Conservation (phyloP, 2,888 invertebrate genomes). For the Mesorhabditis spiculigera region DNA sequence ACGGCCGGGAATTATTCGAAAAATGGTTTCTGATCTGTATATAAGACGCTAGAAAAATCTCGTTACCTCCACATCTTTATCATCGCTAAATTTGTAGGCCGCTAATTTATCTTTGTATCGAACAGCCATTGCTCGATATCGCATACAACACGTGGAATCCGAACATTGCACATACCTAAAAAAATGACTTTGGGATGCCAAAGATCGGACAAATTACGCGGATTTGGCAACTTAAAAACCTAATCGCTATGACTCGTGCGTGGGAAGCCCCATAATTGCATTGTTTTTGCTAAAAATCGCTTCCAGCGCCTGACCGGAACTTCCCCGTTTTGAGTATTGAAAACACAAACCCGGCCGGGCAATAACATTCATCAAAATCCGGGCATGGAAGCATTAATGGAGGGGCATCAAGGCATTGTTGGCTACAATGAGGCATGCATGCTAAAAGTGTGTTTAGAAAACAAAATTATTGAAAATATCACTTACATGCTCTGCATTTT, state of each 20-base stretch:
- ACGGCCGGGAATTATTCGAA: too few species aligned
- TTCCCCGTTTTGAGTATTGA: too few species aligned
- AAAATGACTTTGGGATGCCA: background rate
- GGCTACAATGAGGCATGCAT: conserved; percentile 26
- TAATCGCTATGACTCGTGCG: background rate
- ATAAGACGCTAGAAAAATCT: too few species aligned
- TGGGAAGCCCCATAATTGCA: background rate
- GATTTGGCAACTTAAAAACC: too few species aligned
- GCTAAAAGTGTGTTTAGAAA: conserved; percentile 16
- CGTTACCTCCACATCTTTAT: conserved; percentile 1
- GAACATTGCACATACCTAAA: conserved; percentile 26
- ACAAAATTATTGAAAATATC: background rate
- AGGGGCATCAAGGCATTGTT: conserved; percentile 23
- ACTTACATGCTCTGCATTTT: background rate
- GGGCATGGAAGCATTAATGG: conserved; percentile 27
- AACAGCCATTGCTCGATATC: conserved; percentile 26
- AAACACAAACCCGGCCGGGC: conserved; percentile 21
- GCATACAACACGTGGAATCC: conserved; percentile 32
- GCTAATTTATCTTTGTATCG: conserved; percentile 22
- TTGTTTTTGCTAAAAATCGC: too few species aligned
- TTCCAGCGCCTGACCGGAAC: too few species aligned
- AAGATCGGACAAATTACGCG: too few species aligned
- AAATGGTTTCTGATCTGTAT: too few species aligned
- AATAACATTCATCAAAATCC: conserved; percentile 22
- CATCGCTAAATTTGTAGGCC: conserved; percentile 7